phyloP scores from a whole-genome alignment of 2,888 invertebrate genomes.

The Mimachlamys varia region DNA sequence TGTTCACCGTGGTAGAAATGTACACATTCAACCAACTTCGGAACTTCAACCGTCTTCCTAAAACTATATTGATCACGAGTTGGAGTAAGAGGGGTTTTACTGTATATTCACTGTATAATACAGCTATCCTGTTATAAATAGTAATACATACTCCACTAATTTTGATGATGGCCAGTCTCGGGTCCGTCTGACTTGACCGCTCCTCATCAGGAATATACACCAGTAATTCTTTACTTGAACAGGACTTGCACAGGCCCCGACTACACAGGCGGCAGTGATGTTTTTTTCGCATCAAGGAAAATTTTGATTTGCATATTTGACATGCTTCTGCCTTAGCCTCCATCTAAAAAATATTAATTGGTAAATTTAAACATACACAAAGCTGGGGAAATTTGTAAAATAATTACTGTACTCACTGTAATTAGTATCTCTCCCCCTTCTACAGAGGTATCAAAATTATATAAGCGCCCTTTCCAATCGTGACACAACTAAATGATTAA shows the following conservation, averaged over 20 bases:
- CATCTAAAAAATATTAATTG: conserved; percentile 62
- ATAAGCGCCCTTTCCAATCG: no score
- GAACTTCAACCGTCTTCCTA: no score
- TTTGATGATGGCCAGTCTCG: conserved; percentile 70
- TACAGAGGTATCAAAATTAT: no score
- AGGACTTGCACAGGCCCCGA: conserved; percentile 66
- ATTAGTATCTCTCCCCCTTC: no score
- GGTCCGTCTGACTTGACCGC: conserved; percentile 48
- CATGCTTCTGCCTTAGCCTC: conserved; percentile 66
- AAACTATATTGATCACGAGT: no score
- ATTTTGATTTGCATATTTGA: conserved; percentile 62
- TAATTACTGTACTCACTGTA: no score
- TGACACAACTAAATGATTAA: no score
- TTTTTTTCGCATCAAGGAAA: conserved; percentile 66
- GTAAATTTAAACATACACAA: not conserved
- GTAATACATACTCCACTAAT: conserved; percentile 72
- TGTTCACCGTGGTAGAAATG: no score
- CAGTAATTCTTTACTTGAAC: conserved; percentile 69
- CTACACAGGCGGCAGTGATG: conserved; percentile 71
- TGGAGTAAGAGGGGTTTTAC: no score
- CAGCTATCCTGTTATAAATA: no score
- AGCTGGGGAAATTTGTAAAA: not conserved
- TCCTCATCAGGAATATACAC: conserved; percentile 67
- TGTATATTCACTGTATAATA: no score
- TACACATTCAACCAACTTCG: no score